Percentiles rank a stretch among this genome's conserved stretches.
Evolutionary conservation across 2,113 vertebrate genomes (phyloP).

Genomic region (Notothenia rossii): DNA sequence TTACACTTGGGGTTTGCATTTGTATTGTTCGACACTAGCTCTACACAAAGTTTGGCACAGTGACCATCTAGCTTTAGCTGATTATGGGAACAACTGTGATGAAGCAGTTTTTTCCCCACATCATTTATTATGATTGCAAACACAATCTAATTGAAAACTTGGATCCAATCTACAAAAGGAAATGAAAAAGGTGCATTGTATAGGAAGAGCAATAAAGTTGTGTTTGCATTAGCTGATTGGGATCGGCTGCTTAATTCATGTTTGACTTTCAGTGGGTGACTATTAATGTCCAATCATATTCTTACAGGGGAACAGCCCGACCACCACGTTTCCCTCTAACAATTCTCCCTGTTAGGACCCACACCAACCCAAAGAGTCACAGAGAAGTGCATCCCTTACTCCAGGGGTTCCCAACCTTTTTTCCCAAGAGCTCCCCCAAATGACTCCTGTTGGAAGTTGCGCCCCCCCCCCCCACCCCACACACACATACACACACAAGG

Average conservation of each 20-base stretch:
- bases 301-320: background rate
- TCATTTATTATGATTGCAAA: constrained; percentile 1
- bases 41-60: background rate
- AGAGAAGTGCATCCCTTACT: background rate
- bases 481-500: no score
- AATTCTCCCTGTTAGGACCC: background rate
- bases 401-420: no score
- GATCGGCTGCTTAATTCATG: constrained; percentile 3
- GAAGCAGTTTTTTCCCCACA: constrained; percentile 4
- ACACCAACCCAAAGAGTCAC: background rate
- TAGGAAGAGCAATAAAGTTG: background rate
- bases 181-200: constrained; percentile 3
- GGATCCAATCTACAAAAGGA: constrained; percentile 14
- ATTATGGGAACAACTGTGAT: background rate
- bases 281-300: background rate
- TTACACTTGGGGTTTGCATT: constrained; percentile 28
- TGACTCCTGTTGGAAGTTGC: no score
- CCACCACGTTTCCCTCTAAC: background rate
- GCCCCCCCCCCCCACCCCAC: no score
- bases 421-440: no score
- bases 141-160: constrained; percentile 3
- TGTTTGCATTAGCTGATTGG: background rate
- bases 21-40: background rate
- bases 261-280: background rate
- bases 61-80: constrained; percentile 8